A percentile compares a stretch with the other conserved stretches of the same genome.
Evolutionary conservation across 2,888 invertebrate genomes (phyloP).

Genomic region (Microctonus brassicae): DNA sequence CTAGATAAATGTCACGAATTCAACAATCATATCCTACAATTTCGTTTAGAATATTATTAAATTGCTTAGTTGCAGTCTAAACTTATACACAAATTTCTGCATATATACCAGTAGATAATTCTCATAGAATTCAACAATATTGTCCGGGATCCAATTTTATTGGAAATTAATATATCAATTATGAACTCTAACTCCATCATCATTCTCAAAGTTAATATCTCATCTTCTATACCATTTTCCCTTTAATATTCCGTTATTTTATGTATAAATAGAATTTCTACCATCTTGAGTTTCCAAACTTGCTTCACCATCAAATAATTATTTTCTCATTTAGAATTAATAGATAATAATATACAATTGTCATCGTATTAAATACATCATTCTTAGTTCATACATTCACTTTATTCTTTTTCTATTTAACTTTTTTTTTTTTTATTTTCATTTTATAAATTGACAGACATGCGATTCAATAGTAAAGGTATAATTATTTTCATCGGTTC

Average conservation of each 20-base stretch:
- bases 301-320: background rate
- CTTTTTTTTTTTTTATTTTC: too few relatives aligned
- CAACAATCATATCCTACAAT: slow-evolving; percentile 45
- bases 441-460: too few relatives aligned
- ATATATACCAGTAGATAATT: too few relatives aligned
- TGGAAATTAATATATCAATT: background rate
- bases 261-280: background rate
- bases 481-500: background rate
- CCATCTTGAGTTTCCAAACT: background rate
- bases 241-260: background rate
- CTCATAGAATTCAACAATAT: too few relatives aligned
- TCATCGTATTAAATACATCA: background rate
- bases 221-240: background rate
- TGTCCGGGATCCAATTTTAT: background rate
- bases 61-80: too few relatives aligned
- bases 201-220: background rate
- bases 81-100: too few relatives aligned
- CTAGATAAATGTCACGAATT: slow-evolving; percentile 12
- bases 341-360: background rate
- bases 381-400: too few relatives aligned
- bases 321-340: background rate
- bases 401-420: too few relatives aligned
- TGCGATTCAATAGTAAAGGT: too few relatives aligned
- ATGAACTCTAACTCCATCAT: background rate
- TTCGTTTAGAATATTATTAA: slow-evolving; percentile 40